Percentiles rank a stretch among this genome's conserved stretches.
These are phyloP conservation scores for Siniperca knerii DNA, from an alignment of 2,113 vertebrate genomes.

Conservation along the genomic window DNA sequence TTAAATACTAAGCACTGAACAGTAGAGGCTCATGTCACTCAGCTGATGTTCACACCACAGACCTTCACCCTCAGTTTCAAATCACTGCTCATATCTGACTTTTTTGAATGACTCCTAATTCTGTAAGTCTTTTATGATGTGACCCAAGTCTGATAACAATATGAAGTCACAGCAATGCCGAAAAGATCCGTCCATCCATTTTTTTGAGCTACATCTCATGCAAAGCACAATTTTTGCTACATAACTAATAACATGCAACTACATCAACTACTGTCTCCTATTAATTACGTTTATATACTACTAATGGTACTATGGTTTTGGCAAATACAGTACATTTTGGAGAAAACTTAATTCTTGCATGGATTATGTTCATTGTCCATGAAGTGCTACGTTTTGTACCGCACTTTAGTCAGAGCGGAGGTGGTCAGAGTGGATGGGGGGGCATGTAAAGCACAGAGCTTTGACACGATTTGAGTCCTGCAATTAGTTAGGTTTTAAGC, in stretches of 20 bases:
- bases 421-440: background rate
- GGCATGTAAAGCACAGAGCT: background rate
- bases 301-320: background rate
- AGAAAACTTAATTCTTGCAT: background rate
- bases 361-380: too few relatives aligned
- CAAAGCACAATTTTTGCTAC: background rate
- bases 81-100: constrained; percentile 2
- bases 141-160: background rate
- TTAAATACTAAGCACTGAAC: constrained; percentile 68
- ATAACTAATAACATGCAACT: background rate
- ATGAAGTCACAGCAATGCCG: background rate
- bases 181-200: background rate
- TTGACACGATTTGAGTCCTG: background rate
- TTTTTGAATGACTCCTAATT: background rate
- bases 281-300: background rate
- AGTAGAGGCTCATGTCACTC: constrained; percentile 57
- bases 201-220: too few relatives aligned
- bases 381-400: too few relatives aligned
- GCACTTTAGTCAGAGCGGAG: too few relatives aligned
- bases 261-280: background rate
- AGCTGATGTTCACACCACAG: constrained; percentile 58
- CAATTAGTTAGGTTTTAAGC: background rate
- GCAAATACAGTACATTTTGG: background rate
- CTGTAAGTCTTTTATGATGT: background rate
- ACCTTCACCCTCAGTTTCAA: constrained; percentile 59